Conservation (phyloP, 2,888 invertebrate genomes). For the Ochropleura plecta region DNA sequence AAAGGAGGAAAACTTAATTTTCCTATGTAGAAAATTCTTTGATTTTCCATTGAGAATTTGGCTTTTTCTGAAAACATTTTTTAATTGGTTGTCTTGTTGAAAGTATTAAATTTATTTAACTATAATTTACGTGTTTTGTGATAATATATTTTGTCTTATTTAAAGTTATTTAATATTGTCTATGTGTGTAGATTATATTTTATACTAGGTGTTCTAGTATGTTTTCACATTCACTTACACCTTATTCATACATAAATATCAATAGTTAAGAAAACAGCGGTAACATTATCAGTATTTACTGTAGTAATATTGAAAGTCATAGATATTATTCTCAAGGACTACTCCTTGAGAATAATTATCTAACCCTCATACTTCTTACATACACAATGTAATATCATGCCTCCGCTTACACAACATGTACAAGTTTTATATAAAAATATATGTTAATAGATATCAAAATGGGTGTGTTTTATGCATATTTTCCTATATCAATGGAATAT, state of each 20-base stretch:
- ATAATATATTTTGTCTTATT: slow-evolving; percentile 28
- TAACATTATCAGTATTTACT: slow-evolving; percentile 54
- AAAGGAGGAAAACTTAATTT: not conserved
- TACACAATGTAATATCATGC: slow-evolving; percentile 68
- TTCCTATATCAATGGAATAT: slow-evolving; percentile 82
- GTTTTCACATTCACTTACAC: slow-evolving; percentile 21
- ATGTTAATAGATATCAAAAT: slow-evolving; percentile 69
- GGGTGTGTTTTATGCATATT: slow-evolving; percentile 80
- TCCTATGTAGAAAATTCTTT: not conserved
- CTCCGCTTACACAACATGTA: slow-evolving; percentile 74
- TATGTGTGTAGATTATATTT: slow-evolving; percentile 35
- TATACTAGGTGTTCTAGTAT: slow-evolving; percentile 1
- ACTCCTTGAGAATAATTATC: slow-evolving; percentile 14
- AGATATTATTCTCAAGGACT: too few relatives aligned
- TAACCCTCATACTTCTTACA: slow-evolving; percentile 36
- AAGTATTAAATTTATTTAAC: slow-evolving; percentile 44
- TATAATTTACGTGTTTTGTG: slow-evolving; percentile 28
- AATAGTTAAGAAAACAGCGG: slow-evolving; percentile 42
- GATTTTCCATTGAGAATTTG: slow-evolving; percentile 20
- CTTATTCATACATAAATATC: slow-evolving; percentile 34
- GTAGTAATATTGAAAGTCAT: slow-evolving; percentile 45
- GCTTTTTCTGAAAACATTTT: slow-evolving; percentile 1
- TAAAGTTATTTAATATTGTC: slow-evolving; percentile 21
- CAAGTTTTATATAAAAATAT: slow-evolving; percentile 68
- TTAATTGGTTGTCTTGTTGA: slow-evolving; percentile 28